A percentile compares a stretch with the other conserved stretches of the same genome.
These are phyloP conservation scores for Deroplatys truncata DNA, from an alignment of 2,888 invertebrate species.

Conservation along the genomic window DNA sequence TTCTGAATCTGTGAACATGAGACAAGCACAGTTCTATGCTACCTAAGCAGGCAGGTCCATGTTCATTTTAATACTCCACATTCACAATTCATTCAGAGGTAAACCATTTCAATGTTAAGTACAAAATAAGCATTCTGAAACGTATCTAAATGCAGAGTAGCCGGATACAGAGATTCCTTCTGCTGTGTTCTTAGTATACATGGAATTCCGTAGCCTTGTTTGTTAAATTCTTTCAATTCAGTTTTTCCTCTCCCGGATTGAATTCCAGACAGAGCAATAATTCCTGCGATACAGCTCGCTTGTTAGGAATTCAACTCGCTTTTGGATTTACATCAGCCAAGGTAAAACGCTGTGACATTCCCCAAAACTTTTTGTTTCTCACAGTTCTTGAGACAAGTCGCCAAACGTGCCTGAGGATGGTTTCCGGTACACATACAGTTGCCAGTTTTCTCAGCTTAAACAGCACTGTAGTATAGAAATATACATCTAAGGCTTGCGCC, in stretches of 20 bases:
- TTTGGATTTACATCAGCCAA: background rate
- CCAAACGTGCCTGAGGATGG: background rate
- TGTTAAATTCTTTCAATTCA: background rate
- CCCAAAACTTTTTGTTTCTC: background rate
- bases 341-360: background rate
- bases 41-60: too few relatives aligned
- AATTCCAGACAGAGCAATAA: background rate
- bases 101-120: too few relatives aligned
- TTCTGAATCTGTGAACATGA: too few relatives aligned
- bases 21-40: too few relatives aligned
- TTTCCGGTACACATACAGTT: background rate
- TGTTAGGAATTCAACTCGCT: background rate
- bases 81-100: too few relatives aligned
- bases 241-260: background rate
- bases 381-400: background rate
- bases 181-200: background rate
- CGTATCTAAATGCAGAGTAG: background rate
- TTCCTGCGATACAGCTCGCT: background rate
- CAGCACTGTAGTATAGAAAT: too few relatives aligned
- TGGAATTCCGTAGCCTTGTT: background rate
- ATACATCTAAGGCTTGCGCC: too few relatives aligned
- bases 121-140: too few relatives aligned
- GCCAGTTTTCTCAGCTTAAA: too few relatives aligned
- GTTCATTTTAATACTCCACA: too few relatives aligned
- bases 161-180: background rate